phyloP scores from a whole-genome alignment of 2,113 vertebrate species.

The Scomber scombrus region DNA sequence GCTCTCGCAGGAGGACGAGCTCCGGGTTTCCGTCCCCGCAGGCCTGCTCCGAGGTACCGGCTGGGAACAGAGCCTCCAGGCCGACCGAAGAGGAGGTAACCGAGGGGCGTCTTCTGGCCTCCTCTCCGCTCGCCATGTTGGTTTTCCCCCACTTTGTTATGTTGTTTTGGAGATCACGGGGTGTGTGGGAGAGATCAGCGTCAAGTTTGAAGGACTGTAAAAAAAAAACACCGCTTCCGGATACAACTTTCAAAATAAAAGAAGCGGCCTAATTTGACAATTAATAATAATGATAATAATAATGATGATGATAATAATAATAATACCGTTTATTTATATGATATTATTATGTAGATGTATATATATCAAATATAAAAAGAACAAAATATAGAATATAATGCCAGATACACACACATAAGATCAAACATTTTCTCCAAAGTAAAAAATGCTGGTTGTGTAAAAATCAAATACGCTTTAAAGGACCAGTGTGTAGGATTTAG shows the following conservation, averaged over 20 bases:
- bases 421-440: too few species aligned
- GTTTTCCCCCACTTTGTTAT: conserved; percentile 73
- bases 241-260: conserved; percentile 55
- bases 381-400: too few species aligned
- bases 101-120: conserved; percentile 76
- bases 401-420: too few species aligned
- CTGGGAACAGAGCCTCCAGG: conserved; percentile 84
- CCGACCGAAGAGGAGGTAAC: conserved; percentile 75
- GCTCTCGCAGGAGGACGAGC: conserved; percentile 84
- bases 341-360: too few species aligned
- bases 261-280: too few species aligned
- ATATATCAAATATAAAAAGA: too few species aligned
- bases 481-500: too few species aligned
- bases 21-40: conserved; percentile 75
- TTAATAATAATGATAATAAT: too few species aligned
- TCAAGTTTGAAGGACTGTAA: conserved; percentile 1
- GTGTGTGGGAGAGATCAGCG: conserved; percentile 34
- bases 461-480: too few species aligned
- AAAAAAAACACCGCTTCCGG: not conserved
- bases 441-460: too few species aligned
- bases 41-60: conserved; percentile 66
- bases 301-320: too few species aligned
- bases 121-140: conserved; percentile 86
- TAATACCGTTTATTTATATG: too few species aligned
- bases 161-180: conserved; percentile 82